phyloP scores from a whole-genome alignment of 2,888 invertebrate genomes.

The Helicoverpa assulta region DNA sequence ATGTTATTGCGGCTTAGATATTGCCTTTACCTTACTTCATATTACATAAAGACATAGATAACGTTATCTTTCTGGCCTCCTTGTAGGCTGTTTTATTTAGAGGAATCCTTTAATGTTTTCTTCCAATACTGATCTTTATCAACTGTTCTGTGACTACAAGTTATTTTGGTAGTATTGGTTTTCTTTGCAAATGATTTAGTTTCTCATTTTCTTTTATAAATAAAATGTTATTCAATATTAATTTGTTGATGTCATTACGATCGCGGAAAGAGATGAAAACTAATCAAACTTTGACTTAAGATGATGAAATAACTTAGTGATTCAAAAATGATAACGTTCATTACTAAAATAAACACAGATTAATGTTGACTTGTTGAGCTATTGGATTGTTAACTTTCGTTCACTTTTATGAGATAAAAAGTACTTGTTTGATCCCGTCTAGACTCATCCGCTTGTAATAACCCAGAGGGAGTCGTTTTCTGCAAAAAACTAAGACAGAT shows the following conservation, averaged over 20 bases:
- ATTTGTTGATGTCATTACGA: slow-evolving; percentile 8
- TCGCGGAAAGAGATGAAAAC: background rate
- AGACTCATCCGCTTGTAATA: slow-evolving; percentile 32
- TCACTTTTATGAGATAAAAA: background rate
- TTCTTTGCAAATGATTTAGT: slow-evolving; percentile 26
- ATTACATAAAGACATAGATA: slow-evolving; percentile 68
- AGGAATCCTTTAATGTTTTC: slow-evolving; percentile 53
- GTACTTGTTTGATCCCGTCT: slow-evolving; percentile 19
- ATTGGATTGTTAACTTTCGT: background rate
- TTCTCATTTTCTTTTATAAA: slow-evolving; percentile 37
- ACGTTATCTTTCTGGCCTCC: slow-evolving; percentile 68
- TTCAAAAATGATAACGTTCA: background rate
- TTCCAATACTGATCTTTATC: slow-evolving; percentile 52
- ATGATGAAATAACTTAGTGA: background rate
- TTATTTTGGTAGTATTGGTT: slow-evolving; percentile 26
- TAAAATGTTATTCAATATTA: slow-evolving; percentile 5
- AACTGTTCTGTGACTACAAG: slow-evolving; percentile 16
- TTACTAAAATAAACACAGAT: background rate
- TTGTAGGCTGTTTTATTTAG: slow-evolving; percentile 49
- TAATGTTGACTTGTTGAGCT: background rate
- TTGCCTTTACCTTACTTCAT: slow-evolving; percentile 70
- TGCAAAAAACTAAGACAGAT: slow-evolving; percentile 1
- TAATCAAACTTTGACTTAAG: background rate
- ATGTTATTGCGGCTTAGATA: slow-evolving; percentile 76
- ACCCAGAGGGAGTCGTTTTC: slow-evolving; percentile 21